A percentile compares a stretch with the other conserved stretches of the same genome.
These are phyloP conservation scores for Caenorhabditis angaria DNA, from an alignment of 2,888 invertebrate species.

Conservation along the genomic window DNA sequence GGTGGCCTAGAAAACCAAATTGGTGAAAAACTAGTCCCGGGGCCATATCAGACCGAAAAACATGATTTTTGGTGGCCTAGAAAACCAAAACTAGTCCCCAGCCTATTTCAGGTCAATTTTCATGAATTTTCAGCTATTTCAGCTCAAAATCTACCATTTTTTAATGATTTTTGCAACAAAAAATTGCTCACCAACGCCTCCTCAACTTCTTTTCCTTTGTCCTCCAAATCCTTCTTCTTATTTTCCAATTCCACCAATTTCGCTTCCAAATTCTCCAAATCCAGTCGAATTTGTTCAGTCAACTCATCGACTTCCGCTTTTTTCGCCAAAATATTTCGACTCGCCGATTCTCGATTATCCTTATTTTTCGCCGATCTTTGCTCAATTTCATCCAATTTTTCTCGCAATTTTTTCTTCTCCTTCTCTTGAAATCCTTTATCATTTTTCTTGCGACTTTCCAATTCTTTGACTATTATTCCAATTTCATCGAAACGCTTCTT, in stretches of 20 bases:
- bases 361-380: slow-evolving; percentile 16
- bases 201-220: slow-evolving; percentile 12
- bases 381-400: slow-evolving; percentile 24
- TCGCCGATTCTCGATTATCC: slow-evolving; percentile 16
- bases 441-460: slow-evolving; percentile 51
- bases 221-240: slow-evolving; percentile 13
- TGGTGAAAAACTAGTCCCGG: no score
- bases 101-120: no score
- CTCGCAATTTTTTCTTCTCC: slow-evolving; percentile 33
- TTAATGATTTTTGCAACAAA: no score
- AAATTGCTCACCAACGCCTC: slow-evolving; percentile 1
- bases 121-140: no score
- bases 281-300: slow-evolving; percentile 6
- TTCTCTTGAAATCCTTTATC: slow-evolving; percentile 52
- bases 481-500: slow-evolving; percentile 24
- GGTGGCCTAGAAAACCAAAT: no score
- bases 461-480: slow-evolving; percentile 31
- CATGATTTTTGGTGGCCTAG: no score
- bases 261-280: slow-evolving; percentile 6
- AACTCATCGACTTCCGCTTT: slow-evolving; percentile 19
- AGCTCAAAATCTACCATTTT: no score
- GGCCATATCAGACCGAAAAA: no score
- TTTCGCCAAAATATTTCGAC: slow-evolving; percentile 12
- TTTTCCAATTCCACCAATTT: slow-evolving; percentile 15
- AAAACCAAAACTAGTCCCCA: no score